Percentiles rank a stretch among this genome's conserved stretches.
Evolutionary conservation across 2,888 invertebrate species (phyloP).

Genomic region (Vannuccia rotundouncinata): DNA sequence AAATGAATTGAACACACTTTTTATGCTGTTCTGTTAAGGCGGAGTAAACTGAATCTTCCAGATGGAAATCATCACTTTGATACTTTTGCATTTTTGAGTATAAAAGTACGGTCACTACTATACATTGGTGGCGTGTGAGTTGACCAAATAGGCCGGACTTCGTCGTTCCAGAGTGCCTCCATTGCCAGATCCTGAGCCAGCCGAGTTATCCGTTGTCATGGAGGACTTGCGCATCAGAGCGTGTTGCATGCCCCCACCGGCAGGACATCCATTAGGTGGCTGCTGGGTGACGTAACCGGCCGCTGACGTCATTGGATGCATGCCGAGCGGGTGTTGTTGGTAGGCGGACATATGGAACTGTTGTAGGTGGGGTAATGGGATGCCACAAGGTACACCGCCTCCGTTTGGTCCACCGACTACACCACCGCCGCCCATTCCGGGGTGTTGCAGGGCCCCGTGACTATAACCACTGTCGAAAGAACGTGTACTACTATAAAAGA

Average conservation of each 20-base stretch:
- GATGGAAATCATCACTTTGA: too few relatives aligned
- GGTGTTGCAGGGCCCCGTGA: neutral
- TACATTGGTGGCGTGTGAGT: neutral
- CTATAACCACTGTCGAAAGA: slow-evolving; percentile 12
- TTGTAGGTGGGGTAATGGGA: neutral
- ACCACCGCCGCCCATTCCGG: neutral
- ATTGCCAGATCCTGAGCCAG: neutral
- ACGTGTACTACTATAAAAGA: neutral
- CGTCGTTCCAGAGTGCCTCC: neutral
- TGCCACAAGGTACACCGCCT: neutral
- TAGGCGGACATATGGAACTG: neutral
- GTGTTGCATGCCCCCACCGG: neutral
- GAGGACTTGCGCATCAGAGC: neutral
- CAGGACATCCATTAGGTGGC: neutral
- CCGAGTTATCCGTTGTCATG: neutral
- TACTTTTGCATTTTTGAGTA: too few relatives aligned
- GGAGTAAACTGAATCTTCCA: too few relatives aligned
- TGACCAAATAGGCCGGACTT: slow-evolving; percentile 7
- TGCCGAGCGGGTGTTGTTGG: neutral
- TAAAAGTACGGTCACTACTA: too few relatives aligned
- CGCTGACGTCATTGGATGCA: neutral
- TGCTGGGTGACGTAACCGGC: neutral
- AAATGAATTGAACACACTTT: too few relatives aligned
- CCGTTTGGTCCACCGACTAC: neutral
- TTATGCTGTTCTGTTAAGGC: too few relatives aligned